Conservation (phyloP, 1,140 invertebrate genomes). For the Catajapyx aquilonaris region DNA sequence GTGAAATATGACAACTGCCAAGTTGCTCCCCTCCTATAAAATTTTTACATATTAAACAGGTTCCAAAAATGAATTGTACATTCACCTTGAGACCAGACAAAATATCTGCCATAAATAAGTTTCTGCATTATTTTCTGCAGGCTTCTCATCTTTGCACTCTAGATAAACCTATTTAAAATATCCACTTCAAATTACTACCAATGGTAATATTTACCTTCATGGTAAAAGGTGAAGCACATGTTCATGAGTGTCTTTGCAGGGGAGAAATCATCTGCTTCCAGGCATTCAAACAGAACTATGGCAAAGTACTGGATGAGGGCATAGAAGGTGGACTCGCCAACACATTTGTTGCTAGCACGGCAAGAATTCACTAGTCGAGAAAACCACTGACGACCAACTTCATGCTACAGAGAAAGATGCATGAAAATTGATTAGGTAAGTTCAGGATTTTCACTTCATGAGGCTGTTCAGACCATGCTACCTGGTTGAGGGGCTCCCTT, state of each 20-base stretch:
- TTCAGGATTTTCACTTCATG: too few species aligned
- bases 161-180: background rate
- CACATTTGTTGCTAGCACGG: slow-evolving; percentile 37
- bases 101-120: too few species aligned
- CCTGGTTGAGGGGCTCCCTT: background rate
- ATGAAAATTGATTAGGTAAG: background rate
- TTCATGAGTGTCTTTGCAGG: slow-evolving; percentile 62
- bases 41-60: background rate
- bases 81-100: too few species aligned
- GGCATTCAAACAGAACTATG: slow-evolving; percentile 52
- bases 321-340: slow-evolving; percentile 51
- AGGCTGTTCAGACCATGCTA: too few species aligned
- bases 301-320: slow-evolving; percentile 55
- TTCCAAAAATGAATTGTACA: background rate
- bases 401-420: slow-evolving; percentile 21
- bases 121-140: too few species aligned
- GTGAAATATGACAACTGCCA: too few species aligned
- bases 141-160: background rate
- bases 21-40: too few species aligned
- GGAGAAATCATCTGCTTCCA: slow-evolving; percentile 50
- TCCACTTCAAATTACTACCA: slow-evolving; percentile 6
- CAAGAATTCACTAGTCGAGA: slow-evolving; percentile 51
- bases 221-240: slow-evolving; percentile 61
- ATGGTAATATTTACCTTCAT: slow-evolving; percentile 32
- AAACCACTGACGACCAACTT: slow-evolving; percentile 40